A percentile compares a stretch with the other conserved stretches of the same genome.
These are phyloP conservation scores for Eudemis profundana DNA, from an alignment of 2,888 invertebrate genomes.

Conservation along the genomic window DNA sequence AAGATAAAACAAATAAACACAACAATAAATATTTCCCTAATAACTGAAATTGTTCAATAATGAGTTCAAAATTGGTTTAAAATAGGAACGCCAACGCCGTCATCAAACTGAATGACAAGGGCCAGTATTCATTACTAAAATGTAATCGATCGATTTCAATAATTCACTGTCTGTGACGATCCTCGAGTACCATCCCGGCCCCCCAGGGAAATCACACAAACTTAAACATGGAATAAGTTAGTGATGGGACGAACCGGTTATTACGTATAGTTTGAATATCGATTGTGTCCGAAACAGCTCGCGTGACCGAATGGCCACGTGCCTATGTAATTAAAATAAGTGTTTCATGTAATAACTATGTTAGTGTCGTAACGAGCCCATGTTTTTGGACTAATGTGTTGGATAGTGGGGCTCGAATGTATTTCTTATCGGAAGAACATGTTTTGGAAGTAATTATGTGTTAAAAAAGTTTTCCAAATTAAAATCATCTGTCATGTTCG, in stretches of 20 bases:
- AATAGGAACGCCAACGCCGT: not conserved
- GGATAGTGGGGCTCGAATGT: not conserved
- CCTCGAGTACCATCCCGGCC: conserved; percentile 68
- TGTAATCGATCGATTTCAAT: conserved; percentile 58
- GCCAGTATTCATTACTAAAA: conserved; percentile 27
- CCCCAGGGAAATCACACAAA: conserved; percentile 79
- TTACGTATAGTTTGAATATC: conserved; percentile 51
- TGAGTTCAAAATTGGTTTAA: not conserved
- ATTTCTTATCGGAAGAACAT: not conserved
- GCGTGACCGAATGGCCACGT: conserved; percentile 45
- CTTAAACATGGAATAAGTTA: conserved; percentile 71
- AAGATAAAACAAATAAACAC: too few species aligned
- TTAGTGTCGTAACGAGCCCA: conserved; percentile 34
- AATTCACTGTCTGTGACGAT: conserved; percentile 70
- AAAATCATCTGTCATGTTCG: conserved; percentile 2
- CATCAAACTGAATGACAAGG: conserved; percentile 18
- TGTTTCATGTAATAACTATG: conserved; percentile 38
- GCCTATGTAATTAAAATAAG: conserved; percentile 42
- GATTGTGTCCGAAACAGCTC: conserved; percentile 44
- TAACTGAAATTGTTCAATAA: not conserved
- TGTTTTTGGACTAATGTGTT: conserved; percentile 23
- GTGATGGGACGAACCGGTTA: conserved; percentile 58
- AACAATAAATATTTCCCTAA: not conserved
- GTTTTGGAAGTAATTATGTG: not conserved
- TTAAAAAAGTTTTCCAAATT: not conserved